A percentile compares a stretch with the other conserved stretches of the same genome.
Evolutionary conservation across 2,113 vertebrate species (phyloP).

Genomic region (Noctilio leporinus): DNA sequence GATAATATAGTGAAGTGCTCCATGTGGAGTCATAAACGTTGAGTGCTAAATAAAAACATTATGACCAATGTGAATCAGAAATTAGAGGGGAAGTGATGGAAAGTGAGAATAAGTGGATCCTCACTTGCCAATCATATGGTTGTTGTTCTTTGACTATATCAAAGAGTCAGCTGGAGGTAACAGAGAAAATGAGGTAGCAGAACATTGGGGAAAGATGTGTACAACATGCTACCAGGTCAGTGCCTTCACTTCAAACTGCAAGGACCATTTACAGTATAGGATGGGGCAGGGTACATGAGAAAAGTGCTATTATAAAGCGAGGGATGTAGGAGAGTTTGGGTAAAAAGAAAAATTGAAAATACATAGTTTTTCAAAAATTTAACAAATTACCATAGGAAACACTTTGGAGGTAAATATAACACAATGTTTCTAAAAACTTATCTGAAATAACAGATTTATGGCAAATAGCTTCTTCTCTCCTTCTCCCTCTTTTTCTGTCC

Average conservation of each 20-base stretch:
- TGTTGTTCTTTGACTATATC: too few species aligned
- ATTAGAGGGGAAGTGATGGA: fast-evolving
- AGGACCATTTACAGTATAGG: fast-evolving
- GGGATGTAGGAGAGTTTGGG: neutral
- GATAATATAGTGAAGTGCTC: fast-evolving
- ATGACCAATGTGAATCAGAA: neutral
- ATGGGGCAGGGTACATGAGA: too few species aligned
- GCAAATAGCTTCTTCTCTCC: neutral
- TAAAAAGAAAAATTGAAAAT: neutral
- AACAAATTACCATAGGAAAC: neutral
- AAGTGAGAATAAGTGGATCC: neutral
- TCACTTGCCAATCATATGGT: neutral
- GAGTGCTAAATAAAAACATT: neutral
- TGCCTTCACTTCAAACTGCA: fast-evolving
- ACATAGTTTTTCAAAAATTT: fast-evolving
- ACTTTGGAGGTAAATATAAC: neutral
- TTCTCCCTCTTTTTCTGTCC: neutral
- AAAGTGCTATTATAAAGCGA: neutral
- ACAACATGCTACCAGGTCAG: fast-evolving
- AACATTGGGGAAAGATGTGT: fast-evolving
- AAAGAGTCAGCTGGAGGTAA: neutral
- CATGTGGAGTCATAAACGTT: fast-evolving
- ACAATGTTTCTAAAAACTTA: neutral
- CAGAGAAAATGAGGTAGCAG: fast-evolving
- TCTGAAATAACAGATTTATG: neutral